A percentile compares a stretch with the other conserved stretches of the same genome.
These are phyloP conservation scores for Lordiphosa andalusiaca DNA, from an alignment of 2,888 invertebrate genomes.

Conservation along the genomic window DNA sequence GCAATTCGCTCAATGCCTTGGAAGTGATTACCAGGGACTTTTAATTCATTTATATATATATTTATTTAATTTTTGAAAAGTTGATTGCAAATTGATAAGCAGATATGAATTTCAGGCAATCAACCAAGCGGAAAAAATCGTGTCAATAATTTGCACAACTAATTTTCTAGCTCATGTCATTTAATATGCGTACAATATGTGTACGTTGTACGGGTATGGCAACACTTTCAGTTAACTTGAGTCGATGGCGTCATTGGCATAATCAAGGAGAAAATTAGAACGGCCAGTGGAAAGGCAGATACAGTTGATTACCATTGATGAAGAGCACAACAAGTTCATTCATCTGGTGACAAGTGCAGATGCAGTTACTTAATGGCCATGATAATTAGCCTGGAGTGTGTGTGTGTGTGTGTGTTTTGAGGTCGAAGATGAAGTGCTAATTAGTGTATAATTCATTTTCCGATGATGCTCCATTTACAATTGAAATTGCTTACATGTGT, in stretches of 20 bases:
- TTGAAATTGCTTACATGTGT: not conserved
- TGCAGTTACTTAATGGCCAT: not conserved
- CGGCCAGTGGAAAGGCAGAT: too few species aligned
- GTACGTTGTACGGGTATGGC: not conserved
- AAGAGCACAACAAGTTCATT: too few species aligned
- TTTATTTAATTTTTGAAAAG: constrained; percentile 16
- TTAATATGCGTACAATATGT: constrained; percentile 2
- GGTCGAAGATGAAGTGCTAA: constrained; percentile 22
- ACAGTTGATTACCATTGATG: too few species aligned
- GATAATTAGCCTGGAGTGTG: constrained; percentile 10
- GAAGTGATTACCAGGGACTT: too few species aligned
- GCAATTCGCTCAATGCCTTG: too few species aligned
- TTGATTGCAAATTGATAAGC: constrained; percentile 19
- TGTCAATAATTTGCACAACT: constrained; percentile 31
- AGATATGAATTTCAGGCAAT: constrained; percentile 23
- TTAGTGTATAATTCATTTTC: constrained; percentile 15
- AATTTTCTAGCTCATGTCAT: constrained; percentile 20
- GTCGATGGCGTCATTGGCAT: constrained; percentile 8
- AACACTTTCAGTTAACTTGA: constrained; percentile 1
- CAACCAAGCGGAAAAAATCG: constrained; percentile 27
- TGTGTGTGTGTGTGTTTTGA: not conserved
- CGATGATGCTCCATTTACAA: constrained; percentile 2
- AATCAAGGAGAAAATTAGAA: not conserved
- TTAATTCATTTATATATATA: not conserved
- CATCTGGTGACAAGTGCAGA: too few species aligned